Percentiles rank a stretch among this genome's conserved stretches.
These are phyloP conservation scores for Hystrix cristata DNA, from an alignment of 2,113 vertebrate species.

Conservation along the genomic window DNA sequence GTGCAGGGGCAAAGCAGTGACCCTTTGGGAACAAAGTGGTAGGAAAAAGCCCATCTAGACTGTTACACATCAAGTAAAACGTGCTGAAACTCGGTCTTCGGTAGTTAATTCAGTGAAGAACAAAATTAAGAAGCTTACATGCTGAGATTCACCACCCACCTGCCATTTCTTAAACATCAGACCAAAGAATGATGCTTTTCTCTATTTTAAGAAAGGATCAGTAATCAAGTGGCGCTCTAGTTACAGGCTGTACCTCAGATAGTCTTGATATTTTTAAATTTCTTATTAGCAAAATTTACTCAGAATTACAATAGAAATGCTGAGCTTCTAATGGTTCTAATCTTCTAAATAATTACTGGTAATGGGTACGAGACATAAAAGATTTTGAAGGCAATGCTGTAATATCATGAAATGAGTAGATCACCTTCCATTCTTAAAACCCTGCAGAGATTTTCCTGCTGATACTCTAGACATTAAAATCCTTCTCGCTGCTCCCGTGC, in stretches of 20 bases:
- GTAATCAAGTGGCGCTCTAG: neutral
- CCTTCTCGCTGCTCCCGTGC: neutral
- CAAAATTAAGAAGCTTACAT: neutral
- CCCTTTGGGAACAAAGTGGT: neutral
- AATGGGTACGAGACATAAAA: neutral
- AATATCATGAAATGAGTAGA: neutral
- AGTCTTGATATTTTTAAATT: conserved; percentile 1
- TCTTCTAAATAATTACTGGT: conserved; percentile 8
- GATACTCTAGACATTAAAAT: neutral
- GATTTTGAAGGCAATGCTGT: neutral
- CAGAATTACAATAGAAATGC: neutral
- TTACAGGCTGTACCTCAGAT: neutral
- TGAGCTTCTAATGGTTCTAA: neutral
- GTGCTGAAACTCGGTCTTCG: neutral
- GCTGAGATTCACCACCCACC: neutral
- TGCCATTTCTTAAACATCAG: neutral
- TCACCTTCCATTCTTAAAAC: neutral
- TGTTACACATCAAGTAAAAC: neutral
- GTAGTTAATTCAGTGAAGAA: neutral
- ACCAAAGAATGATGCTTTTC: neutral
- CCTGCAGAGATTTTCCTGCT: neutral
- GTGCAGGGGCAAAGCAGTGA: neutral
- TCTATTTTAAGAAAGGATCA: neutral
- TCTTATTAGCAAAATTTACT: conserved; percentile 29
- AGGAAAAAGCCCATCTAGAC: neutral